Evolutionary conservation across 2,113 vertebrate genomes (phyloP).

Genomic region (Pangasianodon gigas): DNA sequence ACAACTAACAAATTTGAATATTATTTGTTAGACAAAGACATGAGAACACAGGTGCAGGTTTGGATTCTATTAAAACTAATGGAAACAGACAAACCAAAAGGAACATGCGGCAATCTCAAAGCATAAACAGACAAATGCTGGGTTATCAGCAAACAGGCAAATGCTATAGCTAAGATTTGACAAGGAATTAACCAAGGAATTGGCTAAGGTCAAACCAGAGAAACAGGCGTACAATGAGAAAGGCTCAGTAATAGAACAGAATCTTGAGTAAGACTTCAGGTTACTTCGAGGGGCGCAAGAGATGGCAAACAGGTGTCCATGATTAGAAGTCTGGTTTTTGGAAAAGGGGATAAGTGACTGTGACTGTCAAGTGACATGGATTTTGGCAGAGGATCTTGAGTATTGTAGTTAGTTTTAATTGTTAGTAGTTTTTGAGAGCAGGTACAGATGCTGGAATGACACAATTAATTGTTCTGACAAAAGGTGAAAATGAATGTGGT

Average conservation of each 20-base stretch:
- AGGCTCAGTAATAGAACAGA: neutral
- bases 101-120: neutral
- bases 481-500: slow-evolving; percentile 23
- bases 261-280: neutral
- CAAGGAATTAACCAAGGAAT: neutral
- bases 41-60: neutral
- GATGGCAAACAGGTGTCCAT: neutral
- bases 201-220: neutral
- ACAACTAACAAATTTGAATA: neutral
- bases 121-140: neutral
- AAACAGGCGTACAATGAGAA: neutral
- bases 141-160: neutral
- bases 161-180: neutral
- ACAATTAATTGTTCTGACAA: slow-evolving; percentile 18
- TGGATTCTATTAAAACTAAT: neutral
- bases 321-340: neutral
- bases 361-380: neutral
- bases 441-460: neutral
- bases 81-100: neutral
- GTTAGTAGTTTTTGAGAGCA: neutral
- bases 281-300: neutral
- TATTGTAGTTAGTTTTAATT: neutral
- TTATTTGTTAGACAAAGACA: neutral
- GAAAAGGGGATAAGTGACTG: neutral
- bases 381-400: neutral